Evolutionary conservation across 1,140 invertebrate genomes (phyloP).

Genomic region (Nasonia longicornis): DNA sequence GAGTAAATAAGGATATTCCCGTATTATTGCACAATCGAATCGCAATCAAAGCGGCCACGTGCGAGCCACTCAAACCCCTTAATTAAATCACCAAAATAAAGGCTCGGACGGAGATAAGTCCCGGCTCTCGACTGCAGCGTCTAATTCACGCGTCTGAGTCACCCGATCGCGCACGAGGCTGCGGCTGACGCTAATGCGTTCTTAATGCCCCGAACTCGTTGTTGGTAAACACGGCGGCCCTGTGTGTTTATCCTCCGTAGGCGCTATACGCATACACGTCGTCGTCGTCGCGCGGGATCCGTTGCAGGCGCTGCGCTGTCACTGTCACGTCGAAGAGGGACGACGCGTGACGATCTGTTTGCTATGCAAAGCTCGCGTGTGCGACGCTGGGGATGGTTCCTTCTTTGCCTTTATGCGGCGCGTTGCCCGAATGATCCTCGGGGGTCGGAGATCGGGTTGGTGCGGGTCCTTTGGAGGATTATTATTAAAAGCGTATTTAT

Average conservation of each 20-base stretch:
- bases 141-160: constrained; percentile 16
- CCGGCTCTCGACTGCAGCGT: too few species aligned
- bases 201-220: constrained; percentile 60
- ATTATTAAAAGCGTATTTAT: too few species aligned
- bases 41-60: background rate
- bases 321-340: background rate
- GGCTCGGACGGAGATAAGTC: background rate
- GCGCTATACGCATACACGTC: background rate
- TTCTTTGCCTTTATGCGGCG: background rate
- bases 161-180: constrained; percentile 44
- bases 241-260: background rate
- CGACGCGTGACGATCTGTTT: constrained; percentile 4
- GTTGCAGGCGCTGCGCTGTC: background rate
- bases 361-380: constrained; percentile 20
- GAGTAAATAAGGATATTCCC: background rate
- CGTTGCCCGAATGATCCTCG: background rate
- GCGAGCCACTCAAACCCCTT: background rate
- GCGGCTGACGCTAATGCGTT: constrained; percentile 61
- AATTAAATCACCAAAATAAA: background rate
- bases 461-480: too few species aligned
- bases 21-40: too few species aligned
- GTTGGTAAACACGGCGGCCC: constrained; percentile 48
- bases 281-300: background rate
- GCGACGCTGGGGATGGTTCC: background rate
- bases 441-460: background rate